Percentiles rank a stretch among this genome's conserved stretches.
Evolutionary conservation across 2,888 invertebrate genomes (phyloP).

Genomic region (Philhelius pedissequus): DNA sequence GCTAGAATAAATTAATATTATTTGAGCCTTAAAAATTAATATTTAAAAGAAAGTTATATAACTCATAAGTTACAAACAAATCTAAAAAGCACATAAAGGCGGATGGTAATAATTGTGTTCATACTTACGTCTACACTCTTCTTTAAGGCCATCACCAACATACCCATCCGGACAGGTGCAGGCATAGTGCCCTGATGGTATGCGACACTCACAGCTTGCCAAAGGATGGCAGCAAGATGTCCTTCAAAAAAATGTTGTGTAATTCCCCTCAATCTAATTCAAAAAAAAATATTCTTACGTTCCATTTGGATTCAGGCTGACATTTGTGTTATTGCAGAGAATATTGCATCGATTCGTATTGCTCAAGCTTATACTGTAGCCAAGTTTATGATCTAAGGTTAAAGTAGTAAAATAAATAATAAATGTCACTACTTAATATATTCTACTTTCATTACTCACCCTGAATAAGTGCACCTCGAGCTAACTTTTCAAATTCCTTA

Average conservation of each 20-base stretch:
- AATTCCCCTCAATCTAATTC: background rate
- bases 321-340: conserved; percentile 79
- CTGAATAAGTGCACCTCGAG: conserved; percentile 84
- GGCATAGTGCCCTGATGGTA: conserved; percentile 84
- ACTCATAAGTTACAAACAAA: no score
- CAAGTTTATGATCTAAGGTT: conserved; percentile 82
- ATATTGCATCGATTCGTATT: conserved; percentile 80
- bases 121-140: conserved; percentile 81
- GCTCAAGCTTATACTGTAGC: conserved; percentile 81
- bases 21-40: background rate
- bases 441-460: conserved; percentile 79
- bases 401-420: background rate
- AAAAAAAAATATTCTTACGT: conserved; percentile 11
- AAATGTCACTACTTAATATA: no score
- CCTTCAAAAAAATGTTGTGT: background rate
- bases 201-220: conserved; percentile 84
- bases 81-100: no score
- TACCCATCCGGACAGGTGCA: conserved; percentile 84
- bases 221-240: conserved; percentile 82
- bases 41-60: no score
- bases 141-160: conserved; percentile 83
- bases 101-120: no score
- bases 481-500: conserved; percentile 84
- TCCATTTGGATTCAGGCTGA: background rate
- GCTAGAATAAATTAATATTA: conserved; percentile 78